Evolutionary conservation across 2,888 invertebrate genomes (phyloP), one percentile per base, ranked within the genome.

Genomic region (Formica aserva): DNA sequence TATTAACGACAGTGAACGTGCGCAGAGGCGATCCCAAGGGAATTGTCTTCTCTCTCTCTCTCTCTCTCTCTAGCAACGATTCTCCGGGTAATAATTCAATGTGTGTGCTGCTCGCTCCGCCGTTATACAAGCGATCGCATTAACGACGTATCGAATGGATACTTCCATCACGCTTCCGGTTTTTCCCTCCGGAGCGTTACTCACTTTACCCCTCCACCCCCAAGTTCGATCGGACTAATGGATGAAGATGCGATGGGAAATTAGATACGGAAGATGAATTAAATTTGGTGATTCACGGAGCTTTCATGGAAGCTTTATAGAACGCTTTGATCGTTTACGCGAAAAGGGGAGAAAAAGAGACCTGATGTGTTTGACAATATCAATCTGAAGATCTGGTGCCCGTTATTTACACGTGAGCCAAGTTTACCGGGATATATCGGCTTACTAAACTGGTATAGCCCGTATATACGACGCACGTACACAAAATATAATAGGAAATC

Each of bases 1-100:
- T 88, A 91, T 89, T 90, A 90, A 91, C 85, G 88, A 85, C 82
- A 87, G 81, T 74, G 85, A 88, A 88, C 83, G 75, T 74, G 84
- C 71, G 48, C n/a, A 35, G 74, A 18, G 57, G 26, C 63, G 48
- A 52, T 45, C 81, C 57, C 62, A 15, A 22, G 80, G 84, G 83
- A 83, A 83, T 82, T 80, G 83, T 62, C 77, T 72, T 74, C 83
- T 62, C 87, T 62, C 74, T 48, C 48, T 48, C 22, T 22, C 22
- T 22, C 48, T 48, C 18, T 5, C 45, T 45, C 48, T 41, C 41
- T 45, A 13, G 84, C 52, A 82, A 65, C 77, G 77, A 89, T 89
- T 87, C 86, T 83, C 89, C 63, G 80, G 60, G 63, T 86, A 86
- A 89, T 87, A 80, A 89, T 89, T 87, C 74, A 82, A 69, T 62